Base-by-base conservation (phyloP, 2,888 invertebrate genomes). In the Zygothrica quintamaculata region DNA sequence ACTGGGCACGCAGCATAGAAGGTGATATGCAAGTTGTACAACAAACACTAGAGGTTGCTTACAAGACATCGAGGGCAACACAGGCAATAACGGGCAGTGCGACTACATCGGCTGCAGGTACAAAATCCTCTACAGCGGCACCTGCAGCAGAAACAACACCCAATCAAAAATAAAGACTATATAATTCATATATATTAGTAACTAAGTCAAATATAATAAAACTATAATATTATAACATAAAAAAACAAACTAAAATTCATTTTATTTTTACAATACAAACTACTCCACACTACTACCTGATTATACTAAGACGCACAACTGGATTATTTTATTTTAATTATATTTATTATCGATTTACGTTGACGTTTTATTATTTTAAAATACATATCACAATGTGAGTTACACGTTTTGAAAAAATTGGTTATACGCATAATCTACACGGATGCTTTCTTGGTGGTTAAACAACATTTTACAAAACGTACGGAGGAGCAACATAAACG, bases 1-100 rank as follows among this genome's bases (percentile, higher is more conserved):
- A 98, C 90, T 99, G 99, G 99, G 97, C 99, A 0, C 94, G 96
- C 73, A 98, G 97, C 74, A 99, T 99, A 82, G 99, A 99, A 91
- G 95, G 95, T 64, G 99, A 99, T 90, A 97, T 99, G 95, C 94
- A 96, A 88, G 95, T 96, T 1, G 95, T 99, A 71, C 95, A 97
- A 5, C 95, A 95, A 76, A 97, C 98, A 13, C 92, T 99, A 67
- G 98, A 99, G 92, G 95, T 96, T 90, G 98, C 98, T 7, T 98
- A 99, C 90, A 97, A 96, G 93, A 95, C 92, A 18, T 93, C 94
- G 0, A 90, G 92, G 56, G 92, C 93, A 46, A 56, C 87, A 8
- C 80, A 84, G 33, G 16, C 65, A 7, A 61, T 66, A 6, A 12
- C 84, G n/a, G 62, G 56, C 34, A 3, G 33, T 8, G 26, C 58